These are phyloP conservation scores for Noctua janthe DNA, from an alignment of 2,888 invertebrate genomes.

Conservation along the genomic window DNA sequence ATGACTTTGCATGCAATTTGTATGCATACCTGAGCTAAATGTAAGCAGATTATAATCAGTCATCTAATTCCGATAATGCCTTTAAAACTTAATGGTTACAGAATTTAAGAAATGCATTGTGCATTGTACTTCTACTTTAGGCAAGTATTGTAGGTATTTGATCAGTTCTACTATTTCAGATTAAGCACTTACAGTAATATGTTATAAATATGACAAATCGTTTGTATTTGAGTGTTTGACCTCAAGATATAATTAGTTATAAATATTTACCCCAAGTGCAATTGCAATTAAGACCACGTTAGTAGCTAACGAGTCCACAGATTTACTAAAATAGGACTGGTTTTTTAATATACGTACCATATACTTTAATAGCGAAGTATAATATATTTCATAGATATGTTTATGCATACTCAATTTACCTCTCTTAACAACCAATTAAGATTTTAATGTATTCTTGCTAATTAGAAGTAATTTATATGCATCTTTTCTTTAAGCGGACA, in stretches of 20 bases:
- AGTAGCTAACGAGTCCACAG: slow-evolving; percentile 25
- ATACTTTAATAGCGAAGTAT: slow-evolving; percentile 33
- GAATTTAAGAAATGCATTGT: slow-evolving; percentile 23
- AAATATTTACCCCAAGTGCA: slow-evolving; percentile 39
- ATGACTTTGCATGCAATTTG: slow-evolving; percentile 62
- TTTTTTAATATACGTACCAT: slow-evolving; percentile 29
- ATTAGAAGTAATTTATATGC: slow-evolving; percentile 56
- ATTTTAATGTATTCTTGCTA: slow-evolving; percentile 61
- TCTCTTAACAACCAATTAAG: slow-evolving; percentile 53
- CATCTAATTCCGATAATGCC: slow-evolving; percentile 37
- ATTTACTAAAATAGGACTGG: slow-evolving; percentile 46
- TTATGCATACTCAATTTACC: slow-evolving; percentile 50
- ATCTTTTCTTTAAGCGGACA: slow-evolving; percentile 43
- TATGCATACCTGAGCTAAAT: slow-evolving; percentile 60
- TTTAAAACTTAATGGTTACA: slow-evolving; percentile 34
- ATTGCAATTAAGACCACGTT: slow-evolving; percentile 36
- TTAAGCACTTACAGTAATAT: background rate
- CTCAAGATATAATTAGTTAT: slow-evolving; percentile 13
- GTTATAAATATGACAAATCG: slow-evolving; percentile 5
- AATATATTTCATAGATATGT: slow-evolving; percentile 32
- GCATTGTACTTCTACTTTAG: slow-evolving; percentile 3
- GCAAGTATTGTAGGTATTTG: slow-evolving; percentile 2
- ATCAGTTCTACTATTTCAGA: slow-evolving; percentile 10
- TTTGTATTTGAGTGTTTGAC: slow-evolving; percentile 4
- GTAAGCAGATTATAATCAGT: slow-evolving; percentile 54